Conservation (phyloP, 2,113 vertebrate species). For the Catharus fuscescens region DNA sequence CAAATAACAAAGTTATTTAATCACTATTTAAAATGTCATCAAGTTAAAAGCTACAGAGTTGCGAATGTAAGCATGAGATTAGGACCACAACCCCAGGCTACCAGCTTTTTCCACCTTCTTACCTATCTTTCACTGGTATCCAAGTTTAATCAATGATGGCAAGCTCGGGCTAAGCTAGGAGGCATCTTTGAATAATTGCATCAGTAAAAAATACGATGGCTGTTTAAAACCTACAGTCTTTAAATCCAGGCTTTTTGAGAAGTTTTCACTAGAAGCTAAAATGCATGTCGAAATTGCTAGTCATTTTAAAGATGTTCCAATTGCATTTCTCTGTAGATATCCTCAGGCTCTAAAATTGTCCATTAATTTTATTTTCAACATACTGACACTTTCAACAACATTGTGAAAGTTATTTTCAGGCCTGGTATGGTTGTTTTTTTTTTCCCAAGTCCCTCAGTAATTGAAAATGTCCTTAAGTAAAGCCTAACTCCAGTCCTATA, state of each 20-base stretch:
- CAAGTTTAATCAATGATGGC: not conserved
- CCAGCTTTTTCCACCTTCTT: not conserved
- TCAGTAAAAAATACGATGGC: not conserved
- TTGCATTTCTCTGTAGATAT: not conserved
- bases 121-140: not conserved
- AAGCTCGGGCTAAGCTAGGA: not conserved
- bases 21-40: conserved; percentile 33
- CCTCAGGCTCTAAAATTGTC: not conserved
- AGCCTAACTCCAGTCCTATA: not conserved
- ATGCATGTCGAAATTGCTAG: not conserved
- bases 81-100: not conserved
- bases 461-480: not conserved
- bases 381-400: not conserved
- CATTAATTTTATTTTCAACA: not conserved
- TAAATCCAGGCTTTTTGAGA: not conserved
- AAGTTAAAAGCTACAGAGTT: conserved; percentile 5
- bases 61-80: not conserved
- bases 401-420: not conserved
- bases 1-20: conserved; percentile 3
- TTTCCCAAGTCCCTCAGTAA: not conserved
- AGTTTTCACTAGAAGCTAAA: not conserved
- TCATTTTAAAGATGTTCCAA: not conserved
- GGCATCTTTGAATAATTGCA: not conserved
- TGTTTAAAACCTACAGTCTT: not conserved
- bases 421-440: accelerated